Evolutionary conservation across 1,140 invertebrate species (phyloP).

Genomic region (Fopius arisanus): DNA sequence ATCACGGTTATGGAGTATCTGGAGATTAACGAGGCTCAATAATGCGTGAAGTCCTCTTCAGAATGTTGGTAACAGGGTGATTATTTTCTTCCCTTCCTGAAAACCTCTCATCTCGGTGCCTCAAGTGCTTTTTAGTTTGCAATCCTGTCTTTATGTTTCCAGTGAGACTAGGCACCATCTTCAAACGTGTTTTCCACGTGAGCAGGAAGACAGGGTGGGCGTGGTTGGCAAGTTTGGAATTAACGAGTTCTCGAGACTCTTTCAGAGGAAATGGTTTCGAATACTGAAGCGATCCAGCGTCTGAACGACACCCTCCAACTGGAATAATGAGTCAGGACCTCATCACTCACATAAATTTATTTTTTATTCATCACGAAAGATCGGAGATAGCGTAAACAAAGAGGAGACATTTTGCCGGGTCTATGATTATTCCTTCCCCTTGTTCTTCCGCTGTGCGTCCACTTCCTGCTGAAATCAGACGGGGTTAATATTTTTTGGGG

Average conservation of each 20-base stretch:
- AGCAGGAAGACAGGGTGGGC: background rate
- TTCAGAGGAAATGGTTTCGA: background rate
- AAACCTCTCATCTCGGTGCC: slow-evolving; percentile 29
- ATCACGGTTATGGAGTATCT: background rate
- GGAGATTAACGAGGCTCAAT: slow-evolving; percentile 4
- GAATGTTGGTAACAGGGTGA: slow-evolving; percentile 47
- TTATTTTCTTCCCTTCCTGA: slow-evolving; percentile 45
- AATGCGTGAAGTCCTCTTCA: background rate
- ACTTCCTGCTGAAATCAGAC: background rate
- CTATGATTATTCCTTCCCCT: background rate
- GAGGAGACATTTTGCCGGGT: background rate
- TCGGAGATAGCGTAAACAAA: background rate
- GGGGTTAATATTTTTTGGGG: slow-evolving; percentile 38
- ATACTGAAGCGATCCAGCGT: background rate
- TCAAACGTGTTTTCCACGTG: background rate
- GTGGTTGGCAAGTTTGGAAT: background rate
- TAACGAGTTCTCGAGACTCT: slow-evolving; percentile 1
- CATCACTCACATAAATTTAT: background rate
- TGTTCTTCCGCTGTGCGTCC: background rate
- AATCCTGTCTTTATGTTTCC: background rate
- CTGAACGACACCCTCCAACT: background rate
- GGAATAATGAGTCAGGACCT: background rate
- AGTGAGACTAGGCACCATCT: background rate
- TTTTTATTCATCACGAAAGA: background rate
- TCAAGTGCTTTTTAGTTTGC: slow-evolving; percentile 35